Base-by-base conservation (phyloP, 2,888 invertebrate species). In the Cinara cedri region DNA sequence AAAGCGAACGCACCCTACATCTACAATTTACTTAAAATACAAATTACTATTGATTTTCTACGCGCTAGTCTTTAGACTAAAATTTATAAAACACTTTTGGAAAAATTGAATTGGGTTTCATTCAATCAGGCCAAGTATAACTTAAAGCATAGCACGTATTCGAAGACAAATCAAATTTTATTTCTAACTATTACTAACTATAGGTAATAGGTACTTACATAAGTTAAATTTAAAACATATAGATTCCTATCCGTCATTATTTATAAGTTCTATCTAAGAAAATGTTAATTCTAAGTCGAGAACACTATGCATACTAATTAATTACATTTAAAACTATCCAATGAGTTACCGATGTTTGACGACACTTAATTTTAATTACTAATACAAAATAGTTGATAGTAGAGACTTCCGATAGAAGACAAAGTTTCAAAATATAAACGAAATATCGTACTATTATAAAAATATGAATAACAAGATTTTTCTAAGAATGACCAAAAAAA, bases 141-240 rank as follows among this genome's bases (percentile, higher is more conserved):
- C 62, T 74, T n/a, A n/a, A n/a, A n/a, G n/a, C n/a, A n/a, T n/a
- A n/a, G n/a, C n/a, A n/a, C n/a, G n/a, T n/a, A 74, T 74, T 54
- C 42, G 51, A 51, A 42, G 34, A 14, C 34, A 70, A 74, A 74
- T 16, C 51, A 63, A 54, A 63, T 74, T 19, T 70, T 46, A 60
- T 46, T 72, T 74, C 74, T 74, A 74, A 63, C 63, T 74, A 63
- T 63, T 72, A 63, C 74, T 74, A 74, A 63, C 63, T 74, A 63
- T 63, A 44, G 26, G n/a, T 54, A 65, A 44, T 44, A 72, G 34
- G 51, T 63, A 74, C 72, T 51, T 51, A 63, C 26, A 63, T 62
- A 72, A 74, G 51, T 62, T 34, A 63, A 19, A 74, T 51, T 74
- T 54, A 74, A 63, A 74, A 74, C 26, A 14, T 63, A 63, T 63